Percentiles rank a stretch among this genome's conserved stretches.
Conservation (phyloP, 2,113 vertebrate genomes). For the Rhinopomastus cyanomelas region DNA sequence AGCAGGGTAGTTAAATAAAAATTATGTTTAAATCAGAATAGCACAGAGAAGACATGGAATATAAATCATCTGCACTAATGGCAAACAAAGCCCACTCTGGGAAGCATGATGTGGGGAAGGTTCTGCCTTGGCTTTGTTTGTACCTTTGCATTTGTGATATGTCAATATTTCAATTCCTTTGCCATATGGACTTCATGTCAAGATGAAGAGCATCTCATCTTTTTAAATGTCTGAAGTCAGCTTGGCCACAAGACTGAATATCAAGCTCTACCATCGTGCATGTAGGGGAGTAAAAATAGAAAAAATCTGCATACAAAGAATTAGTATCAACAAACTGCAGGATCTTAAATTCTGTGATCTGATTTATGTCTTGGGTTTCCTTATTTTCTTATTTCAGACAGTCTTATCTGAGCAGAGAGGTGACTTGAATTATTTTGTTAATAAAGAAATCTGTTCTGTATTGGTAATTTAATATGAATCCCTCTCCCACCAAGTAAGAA, state of each 20-base stretch:
- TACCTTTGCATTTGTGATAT: neutral
- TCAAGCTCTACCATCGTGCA: neutral
- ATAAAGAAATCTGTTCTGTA: neutral
- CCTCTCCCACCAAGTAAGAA: neutral
- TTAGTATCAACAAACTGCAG: neutral
- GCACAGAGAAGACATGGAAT: neutral
- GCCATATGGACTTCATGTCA: neutral
- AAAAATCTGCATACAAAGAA: neutral
- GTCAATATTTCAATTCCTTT: neutral
- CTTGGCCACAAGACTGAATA: neutral
- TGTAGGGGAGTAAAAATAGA: neutral
- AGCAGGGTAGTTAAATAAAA: slow-evolving; percentile 32
- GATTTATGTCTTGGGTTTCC: neutral
- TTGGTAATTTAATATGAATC: neutral
- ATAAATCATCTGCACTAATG: neutral
- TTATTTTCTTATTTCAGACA: neutral
- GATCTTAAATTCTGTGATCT: neutral
- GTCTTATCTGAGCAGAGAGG: neutral
- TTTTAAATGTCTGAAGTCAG: neutral
- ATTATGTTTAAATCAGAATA: slow-evolving; percentile 28
- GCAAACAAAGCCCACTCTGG: neutral
- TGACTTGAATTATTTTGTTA: neutral
- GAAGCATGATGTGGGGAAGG: neutral
- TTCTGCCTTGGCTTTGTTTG: neutral
- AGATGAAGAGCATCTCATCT: neutral